Evolutionary conservation across 2,888 invertebrate species (phyloP), one percentile per base, ranked within the genome.

Genomic region (Druceiella hillmani): DNA sequence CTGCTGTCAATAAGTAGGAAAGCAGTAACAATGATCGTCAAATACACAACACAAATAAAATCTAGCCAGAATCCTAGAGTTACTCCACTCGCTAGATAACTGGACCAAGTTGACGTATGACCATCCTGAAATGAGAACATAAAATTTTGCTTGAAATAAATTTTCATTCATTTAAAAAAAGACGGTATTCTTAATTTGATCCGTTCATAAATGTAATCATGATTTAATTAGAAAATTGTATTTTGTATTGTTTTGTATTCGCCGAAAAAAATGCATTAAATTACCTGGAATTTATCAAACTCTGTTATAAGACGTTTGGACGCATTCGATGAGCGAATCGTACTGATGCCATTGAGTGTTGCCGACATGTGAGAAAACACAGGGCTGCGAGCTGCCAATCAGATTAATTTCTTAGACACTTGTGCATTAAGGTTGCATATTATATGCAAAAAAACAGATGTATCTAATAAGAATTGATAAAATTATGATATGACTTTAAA

Each of bases 291-390:
- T 14, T 59, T 58, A 54, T 88, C 88, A 50, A 89, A 88, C 52
- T 87, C 86, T 50, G 78, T 73, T 29, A 78, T 76, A 33, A 94
- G 78, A 51, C 83, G 72, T 45, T 79, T 69, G 58, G 90, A 84
- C 2, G 85, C 81, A 13, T 77, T 74, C 2, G 83, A 80, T 1
- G 92, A 84, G 40, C 95, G 75, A 43, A 97, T 91, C 0, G 91
- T 91, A 22, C 86, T 79, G 17, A 95, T 75, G 2, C 95, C 95
- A 43, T 84, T 78, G 4, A 95, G 66, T 0, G 90, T 83, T 1
- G 91, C 84, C n/a, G 86, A 83, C 48, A 94, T 78, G 57, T 94
- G 91, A 0, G 91, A 87, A 59, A 92, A 93, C 0, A 95, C 87
- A 0, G 95, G 94, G 62, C 92, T 91, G 44, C 87, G 77, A 39